Conservation (phyloP, 2,888 invertebrate species). For the Drosophila suboccidentalis region DNA sequence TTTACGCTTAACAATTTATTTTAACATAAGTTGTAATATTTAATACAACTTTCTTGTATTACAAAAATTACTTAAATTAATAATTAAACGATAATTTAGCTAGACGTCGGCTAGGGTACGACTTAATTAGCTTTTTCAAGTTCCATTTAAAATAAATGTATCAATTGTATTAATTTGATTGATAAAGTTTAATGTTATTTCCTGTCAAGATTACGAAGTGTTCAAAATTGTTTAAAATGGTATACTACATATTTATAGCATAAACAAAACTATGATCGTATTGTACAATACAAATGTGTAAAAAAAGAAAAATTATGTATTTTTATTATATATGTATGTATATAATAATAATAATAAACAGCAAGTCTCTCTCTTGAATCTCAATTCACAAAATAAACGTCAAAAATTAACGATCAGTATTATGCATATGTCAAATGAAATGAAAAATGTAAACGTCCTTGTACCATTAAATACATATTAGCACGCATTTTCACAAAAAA, state of each 20-base stretch:
- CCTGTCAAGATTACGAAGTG: slow-evolving; percentile 18
- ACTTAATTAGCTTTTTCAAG: slow-evolving; percentile 50
- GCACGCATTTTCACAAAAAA: slow-evolving; percentile 31
- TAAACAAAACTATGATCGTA: slow-evolving; percentile 63
- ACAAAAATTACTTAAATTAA: slow-evolving; percentile 70
- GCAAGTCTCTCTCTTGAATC: slow-evolving; percentile 74
- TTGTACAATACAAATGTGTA: slow-evolving; percentile 67
- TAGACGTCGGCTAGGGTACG: slow-evolving; percentile 55
- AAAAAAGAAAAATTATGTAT: slow-evolving; percentile 42
- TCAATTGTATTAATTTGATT: slow-evolving; percentile 32
- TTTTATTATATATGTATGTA: slow-evolving; percentile 15
- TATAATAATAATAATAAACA: slow-evolving; percentile 23
- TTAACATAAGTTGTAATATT: slow-evolving; percentile 75
- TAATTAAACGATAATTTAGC: slow-evolving; percentile 74
- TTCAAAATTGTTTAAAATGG: slow-evolving; percentile 15
- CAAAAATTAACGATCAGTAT: slow-evolving; percentile 47
- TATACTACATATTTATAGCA: slow-evolving; percentile 34
- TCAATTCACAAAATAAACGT: slow-evolving; percentile 63
- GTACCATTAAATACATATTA: slow-evolving; percentile 28
- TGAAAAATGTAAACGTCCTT: slow-evolving; percentile 23
- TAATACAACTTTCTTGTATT: slow-evolving; percentile 68
- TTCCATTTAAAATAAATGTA: slow-evolving; percentile 50
- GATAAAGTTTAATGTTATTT: slow-evolving; percentile 34
- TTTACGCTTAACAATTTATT: slow-evolving; percentile 78
- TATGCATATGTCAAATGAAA: slow-evolving; percentile 42